These are phyloP conservation scores for Camptogramma bilineatum DNA, from an alignment of 2,888 invertebrate genomes.

Conservation along the genomic window DNA sequence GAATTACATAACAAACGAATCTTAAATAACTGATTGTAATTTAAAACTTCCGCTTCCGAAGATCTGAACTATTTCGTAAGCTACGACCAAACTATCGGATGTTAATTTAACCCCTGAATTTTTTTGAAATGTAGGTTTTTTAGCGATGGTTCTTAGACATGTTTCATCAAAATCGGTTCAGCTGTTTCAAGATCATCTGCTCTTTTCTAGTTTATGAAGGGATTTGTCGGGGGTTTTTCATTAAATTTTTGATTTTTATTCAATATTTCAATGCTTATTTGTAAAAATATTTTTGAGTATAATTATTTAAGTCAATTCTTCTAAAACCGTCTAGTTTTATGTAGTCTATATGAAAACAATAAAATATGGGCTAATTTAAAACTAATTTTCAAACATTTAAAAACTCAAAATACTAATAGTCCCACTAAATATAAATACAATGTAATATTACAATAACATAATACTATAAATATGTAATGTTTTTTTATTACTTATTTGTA, in stretches of 20 bases:
- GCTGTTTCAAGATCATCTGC: too few relatives aligned
- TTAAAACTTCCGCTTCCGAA: background rate
- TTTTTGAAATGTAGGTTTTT: too few relatives aligned
- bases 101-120: too few relatives aligned
- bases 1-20: background rate
- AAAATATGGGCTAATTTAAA: constrained; percentile 1
- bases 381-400: constrained; percentile 8
- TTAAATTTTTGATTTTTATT: background rate
- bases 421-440: constrained; percentile 4
- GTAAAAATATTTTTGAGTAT: background rate
- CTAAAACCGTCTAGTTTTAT: background rate
- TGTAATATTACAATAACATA: constrained; percentile 8
- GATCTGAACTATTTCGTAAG: too few relatives aligned
- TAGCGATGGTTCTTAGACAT: too few relatives aligned
- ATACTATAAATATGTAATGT: constrained; percentile 18
- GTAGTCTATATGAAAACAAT: background rate
- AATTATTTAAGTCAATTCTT: background rate
- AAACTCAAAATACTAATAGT: constrained; percentile 10
- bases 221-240: too few relatives aligned
- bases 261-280: too few relatives aligned
- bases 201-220: too few relatives aligned
- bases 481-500: constrained; percentile 15
- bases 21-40: background rate
- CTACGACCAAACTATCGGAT: too few relatives aligned
- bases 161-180: too few relatives aligned